Conservation (phyloP, 2,888 invertebrate species). For the Stenurella melanura region DNA sequence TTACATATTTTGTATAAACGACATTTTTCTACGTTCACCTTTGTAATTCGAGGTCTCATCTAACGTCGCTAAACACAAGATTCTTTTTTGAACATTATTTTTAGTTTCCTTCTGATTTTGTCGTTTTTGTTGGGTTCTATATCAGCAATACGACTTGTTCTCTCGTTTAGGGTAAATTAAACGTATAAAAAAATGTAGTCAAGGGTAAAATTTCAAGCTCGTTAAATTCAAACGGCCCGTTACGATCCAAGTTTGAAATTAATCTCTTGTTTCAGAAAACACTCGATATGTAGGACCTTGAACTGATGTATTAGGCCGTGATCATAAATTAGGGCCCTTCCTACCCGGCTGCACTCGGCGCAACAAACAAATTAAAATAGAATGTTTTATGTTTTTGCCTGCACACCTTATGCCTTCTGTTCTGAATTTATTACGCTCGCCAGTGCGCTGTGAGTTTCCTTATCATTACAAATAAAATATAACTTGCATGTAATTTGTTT, state of each 20-base stretch:
- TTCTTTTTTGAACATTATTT: too few species aligned
- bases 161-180: too few species aligned
- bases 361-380: conserved; percentile 24
- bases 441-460: conserved; percentile 3
- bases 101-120: too few species aligned
- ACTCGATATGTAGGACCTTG: not conserved
- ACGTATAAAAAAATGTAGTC: too few species aligned
- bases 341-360: not conserved
- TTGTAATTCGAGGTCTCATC: too few species aligned
- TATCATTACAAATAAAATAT: conserved; percentile 12
- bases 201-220: too few species aligned
- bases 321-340: conserved; percentile 19
- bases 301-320: not conserved
- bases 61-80: too few species aligned
- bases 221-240: not conserved
- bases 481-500: not conserved
- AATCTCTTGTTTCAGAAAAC: not conserved
- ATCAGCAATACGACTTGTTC: too few species aligned
- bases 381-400: conserved; percentile 11
- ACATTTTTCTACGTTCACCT: too few species aligned
- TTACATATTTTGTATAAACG: too few species aligned
- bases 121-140: too few species aligned
- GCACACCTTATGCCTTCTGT: conserved; percentile 9
- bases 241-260: not conserved
- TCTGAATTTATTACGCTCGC: conserved; percentile 13